phyloP scores from a whole-genome alignment of 1,140 invertebrate genomes.

The Notospermus geniculatus region DNA sequence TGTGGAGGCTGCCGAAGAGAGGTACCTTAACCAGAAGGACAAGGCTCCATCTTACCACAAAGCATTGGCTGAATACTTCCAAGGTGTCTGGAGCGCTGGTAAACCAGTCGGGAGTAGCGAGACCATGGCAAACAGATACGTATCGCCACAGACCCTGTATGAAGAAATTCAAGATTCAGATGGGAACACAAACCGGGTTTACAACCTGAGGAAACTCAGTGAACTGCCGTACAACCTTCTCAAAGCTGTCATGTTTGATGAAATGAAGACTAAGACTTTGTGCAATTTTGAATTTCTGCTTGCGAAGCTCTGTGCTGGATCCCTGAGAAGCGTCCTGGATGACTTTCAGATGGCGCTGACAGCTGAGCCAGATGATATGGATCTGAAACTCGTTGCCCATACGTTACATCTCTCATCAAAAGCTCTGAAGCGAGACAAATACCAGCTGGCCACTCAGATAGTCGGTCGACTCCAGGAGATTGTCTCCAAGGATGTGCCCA shows the following conservation, averaged over 20 bases:
- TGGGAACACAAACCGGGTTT: constrained; percentile 67
- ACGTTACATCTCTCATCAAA: constrained; percentile 72
- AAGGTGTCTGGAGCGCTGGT: constrained; percentile 35
- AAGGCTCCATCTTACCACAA: constrained; percentile 56
- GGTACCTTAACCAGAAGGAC: constrained; percentile 58
- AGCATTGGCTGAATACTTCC: constrained; percentile 62
- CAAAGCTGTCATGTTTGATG: constrained; percentile 80
- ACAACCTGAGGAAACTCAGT: constrained; percentile 76
- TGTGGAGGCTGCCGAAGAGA: constrained; percentile 59
- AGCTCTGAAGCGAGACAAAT: constrained; percentile 80
- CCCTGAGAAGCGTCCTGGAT: constrained; percentile 82
- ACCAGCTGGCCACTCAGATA: constrained; percentile 93
- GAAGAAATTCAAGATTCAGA: constrained; percentile 68
- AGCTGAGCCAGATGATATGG: constrained; percentile 80
- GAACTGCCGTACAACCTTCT: constrained; percentile 77
- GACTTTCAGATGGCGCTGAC: constrained; percentile 90
- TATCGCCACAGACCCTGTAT: constrained; percentile 36
- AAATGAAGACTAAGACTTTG: constrained; percentile 87
- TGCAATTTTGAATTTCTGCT: constrained; percentile 98
- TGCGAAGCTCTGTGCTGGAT: constrained; percentile 91
- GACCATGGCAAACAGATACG: constrained; percentile 31
- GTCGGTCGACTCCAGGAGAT: constrained; percentile 72
- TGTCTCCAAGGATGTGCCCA: constrained; percentile 39
- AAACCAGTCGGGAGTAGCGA: constrained; percentile 42
- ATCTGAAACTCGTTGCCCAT: constrained; percentile 89